Base-by-base conservation (phyloP, 2,797 vertebrate species). In the Semotilus atromaculatus region DNA sequence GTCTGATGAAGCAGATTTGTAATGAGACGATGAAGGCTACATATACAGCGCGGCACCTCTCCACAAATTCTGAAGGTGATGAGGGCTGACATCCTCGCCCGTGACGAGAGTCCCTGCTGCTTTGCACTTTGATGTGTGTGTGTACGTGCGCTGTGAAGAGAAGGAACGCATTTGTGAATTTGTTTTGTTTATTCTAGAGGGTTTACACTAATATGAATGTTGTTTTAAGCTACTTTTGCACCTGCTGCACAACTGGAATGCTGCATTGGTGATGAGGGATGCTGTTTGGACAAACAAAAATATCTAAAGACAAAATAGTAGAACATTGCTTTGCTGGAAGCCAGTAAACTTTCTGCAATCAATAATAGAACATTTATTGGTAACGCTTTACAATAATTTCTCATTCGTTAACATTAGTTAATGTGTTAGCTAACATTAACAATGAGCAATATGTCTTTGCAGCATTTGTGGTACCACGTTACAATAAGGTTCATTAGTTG, bases 21-120 rank as follows among this genome's bases (percentile, higher is more conserved):
- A 95, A 96, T 92, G 92, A 95, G 92, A 87, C 89, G 91, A 93
- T 91, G 90, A 92, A 93, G 93, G 90, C 89, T 86, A 86, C 86
- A 82, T 73, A 87, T 82, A 86, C 77, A 80, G 77, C 64, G 18
- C 75, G 11, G 73, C 55, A 43, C 66, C 68, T 43, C 43, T 73
- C 67, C 67, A 73, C 55, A 66, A 66, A 29, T 83, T 85, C 85
- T 87, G 87, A 91, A 89, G 89, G 86, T 87, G 91, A 93, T 92
- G 91, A 88, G 88, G 91, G 90, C 90, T 90, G 92, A 90, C 89
- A 71, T 84, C 85, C 87, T 89, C 34, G 90, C 90, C 92, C 90
- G 85, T 82, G 72, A 88, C 85, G 80, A 91, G 83, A 88, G 90
- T 86, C 87, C 87, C 88, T 85, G 86, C 89, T 76, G 75, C 86